Conservation (phyloP, 2,797 vertebrate genomes). For the Streptopelia turtur region DNA sequence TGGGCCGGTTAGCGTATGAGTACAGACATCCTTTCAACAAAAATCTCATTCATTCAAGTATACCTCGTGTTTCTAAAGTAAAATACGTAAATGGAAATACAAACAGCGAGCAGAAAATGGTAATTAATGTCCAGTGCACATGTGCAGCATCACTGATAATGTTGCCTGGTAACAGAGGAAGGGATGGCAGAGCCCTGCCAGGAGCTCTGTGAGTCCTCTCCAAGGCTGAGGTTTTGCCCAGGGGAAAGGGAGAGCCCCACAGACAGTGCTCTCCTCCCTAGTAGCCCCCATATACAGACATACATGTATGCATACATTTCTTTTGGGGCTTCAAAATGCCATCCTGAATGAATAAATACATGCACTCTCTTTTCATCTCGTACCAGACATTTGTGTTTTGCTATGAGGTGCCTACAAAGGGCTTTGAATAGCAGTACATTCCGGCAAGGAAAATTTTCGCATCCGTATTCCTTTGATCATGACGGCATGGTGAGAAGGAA, state of each 20-base stretch:
- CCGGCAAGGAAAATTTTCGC: neutral
- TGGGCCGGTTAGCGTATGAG: accelerated
- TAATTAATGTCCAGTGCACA: constrained; percentile 17
- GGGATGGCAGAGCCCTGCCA: constrained; percentile 16
- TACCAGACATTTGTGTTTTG: constrained; percentile 5
- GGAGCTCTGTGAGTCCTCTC: neutral
- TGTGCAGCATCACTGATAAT: constrained; percentile 34
- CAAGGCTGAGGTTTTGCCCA: neutral
- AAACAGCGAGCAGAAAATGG: constrained; percentile 27
- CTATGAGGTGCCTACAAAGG: constrained; percentile 15
- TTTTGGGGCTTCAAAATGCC: neutral
- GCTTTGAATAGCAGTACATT: neutral
- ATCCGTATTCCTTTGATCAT: constrained; percentile 31
- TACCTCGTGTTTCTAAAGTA: neutral
- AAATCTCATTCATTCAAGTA: neutral
- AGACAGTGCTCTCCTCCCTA: neutral
- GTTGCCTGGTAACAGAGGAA: constrained; percentile 66
- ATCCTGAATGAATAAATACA: constrained; percentile 17
- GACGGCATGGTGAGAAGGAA: neutral
- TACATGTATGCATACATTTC: neutral
- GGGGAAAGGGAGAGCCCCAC: neutral
- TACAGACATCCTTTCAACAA: neutral
- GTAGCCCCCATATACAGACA: neutral
- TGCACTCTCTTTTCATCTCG: neutral
- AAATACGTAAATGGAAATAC: constrained; percentile 19